phyloP scores from a whole-genome alignment of 2,113 vertebrate species.

The Laterallus jamaicensis region DNA sequence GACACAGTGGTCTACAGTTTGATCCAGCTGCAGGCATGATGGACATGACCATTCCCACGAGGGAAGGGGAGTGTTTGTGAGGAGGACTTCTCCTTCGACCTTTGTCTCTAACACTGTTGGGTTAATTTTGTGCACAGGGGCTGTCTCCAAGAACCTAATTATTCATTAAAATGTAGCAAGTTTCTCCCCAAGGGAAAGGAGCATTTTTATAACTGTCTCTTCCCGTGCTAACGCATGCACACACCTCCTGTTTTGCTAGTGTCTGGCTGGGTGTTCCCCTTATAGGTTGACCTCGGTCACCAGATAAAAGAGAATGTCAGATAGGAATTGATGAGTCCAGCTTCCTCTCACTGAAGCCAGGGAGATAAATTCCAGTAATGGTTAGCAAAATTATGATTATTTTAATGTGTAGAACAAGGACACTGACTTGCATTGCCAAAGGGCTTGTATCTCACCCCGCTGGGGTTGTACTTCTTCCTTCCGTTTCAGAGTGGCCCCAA shows the following conservation, averaged over 20 bases:
- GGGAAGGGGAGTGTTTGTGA: neutral
- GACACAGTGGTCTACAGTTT: neutral
- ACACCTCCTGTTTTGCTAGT: constrained; percentile 43
- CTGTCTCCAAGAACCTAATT: neutral
- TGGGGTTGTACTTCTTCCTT: neutral
- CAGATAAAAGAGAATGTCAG: constrained; percentile 51
- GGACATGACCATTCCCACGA: neutral
- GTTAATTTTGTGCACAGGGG: neutral
- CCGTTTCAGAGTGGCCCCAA: neutral
- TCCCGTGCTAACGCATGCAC: neutral
- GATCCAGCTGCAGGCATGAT: neutral
- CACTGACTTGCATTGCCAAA: neutral
- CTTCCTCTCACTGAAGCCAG: neutral
- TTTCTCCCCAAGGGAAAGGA: neutral
- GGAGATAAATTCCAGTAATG: constrained; percentile 6
- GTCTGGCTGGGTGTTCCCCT: neutral
- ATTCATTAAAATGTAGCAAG: neutral
- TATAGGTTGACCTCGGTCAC: constrained; percentile 5
- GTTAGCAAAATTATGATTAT: neutral
- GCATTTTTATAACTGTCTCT: constrained; percentile 22
- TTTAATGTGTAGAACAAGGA: neutral
- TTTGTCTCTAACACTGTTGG: neutral
- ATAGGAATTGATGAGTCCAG: neutral
- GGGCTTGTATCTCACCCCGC: neutral
- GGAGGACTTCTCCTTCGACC: neutral